phyloP scores from a whole-genome alignment of 2,797 vertebrate genomes.

The Florisuga fusca region DNA sequence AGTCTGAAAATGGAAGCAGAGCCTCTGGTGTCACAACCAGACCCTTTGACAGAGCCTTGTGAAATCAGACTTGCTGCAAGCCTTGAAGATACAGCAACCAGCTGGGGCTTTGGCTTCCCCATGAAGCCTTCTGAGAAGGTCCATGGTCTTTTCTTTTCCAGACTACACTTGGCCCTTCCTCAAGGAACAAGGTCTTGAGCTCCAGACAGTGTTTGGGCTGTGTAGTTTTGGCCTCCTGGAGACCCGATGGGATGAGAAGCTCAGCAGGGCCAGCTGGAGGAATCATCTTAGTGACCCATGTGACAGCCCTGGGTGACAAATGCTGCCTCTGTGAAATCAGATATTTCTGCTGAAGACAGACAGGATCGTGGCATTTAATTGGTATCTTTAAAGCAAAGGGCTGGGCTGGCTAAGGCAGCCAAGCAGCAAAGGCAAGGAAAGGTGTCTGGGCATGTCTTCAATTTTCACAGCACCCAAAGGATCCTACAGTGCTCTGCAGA shows the following conservation, averaged over 20 bases:
- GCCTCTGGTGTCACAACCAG: not conserved
- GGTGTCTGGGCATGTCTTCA: not conserved
- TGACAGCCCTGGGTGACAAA: not conserved
- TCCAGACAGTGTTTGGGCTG: too few species aligned
- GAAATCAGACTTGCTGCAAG: rapidly evolving
- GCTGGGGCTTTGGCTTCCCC: not conserved
- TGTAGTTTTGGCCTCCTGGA: not conserved
- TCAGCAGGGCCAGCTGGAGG: not conserved
- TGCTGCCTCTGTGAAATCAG: not conserved
- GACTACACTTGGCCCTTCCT: not conserved
- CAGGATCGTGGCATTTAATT: not conserved
- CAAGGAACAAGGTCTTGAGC: not conserved
- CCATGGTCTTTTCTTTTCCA: not conserved
- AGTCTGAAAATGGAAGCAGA: not conserved
- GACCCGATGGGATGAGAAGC: not conserved
- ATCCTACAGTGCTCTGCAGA: not conserved
- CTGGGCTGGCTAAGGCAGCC: not conserved
- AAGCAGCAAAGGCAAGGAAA: not conserved
- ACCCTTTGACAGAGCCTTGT: not conserved
- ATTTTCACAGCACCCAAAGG: not conserved
- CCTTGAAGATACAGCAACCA: not conserved
- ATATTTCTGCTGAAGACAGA: not conserved
- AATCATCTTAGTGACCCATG: rapidly evolving
- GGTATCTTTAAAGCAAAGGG: not conserved
- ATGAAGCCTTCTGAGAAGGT: not conserved